Percentiles rank a stretch among this genome's conserved stretches.
Evolutionary conservation across 2,797 vertebrate species (phyloP).

Genomic region (Pangasius larnaudii): DNA sequence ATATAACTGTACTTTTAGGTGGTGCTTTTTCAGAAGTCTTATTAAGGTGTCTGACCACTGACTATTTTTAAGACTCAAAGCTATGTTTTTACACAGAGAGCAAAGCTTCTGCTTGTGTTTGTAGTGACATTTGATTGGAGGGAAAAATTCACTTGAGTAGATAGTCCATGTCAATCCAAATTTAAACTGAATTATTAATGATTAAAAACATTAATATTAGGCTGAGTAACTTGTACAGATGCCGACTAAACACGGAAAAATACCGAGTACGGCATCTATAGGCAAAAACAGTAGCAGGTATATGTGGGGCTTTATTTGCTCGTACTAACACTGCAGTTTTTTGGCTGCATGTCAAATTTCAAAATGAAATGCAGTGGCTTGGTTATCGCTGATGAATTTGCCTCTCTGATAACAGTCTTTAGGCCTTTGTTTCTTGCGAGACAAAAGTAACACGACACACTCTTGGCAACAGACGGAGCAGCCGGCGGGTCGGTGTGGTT

Average conservation of each 20-base stretch:
- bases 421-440: slow-evolving; percentile 58
- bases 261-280: not conserved
- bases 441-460: slow-evolving; percentile 54
- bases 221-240: not conserved
- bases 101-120: not conserved
- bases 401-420: slow-evolving; percentile 44
- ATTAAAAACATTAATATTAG: not conserved
- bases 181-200: not conserved
- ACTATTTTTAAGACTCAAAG: not conserved
- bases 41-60: not conserved
- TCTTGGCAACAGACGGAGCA: slow-evolving; percentile 71
- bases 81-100: not conserved
- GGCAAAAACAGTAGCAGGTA: not conserved
- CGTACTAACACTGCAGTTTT: not conserved
- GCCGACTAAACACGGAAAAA: not conserved
- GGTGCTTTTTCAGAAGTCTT: not conserved
- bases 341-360: not conserved
- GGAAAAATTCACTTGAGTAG: not conserved
- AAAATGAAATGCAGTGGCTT: not conserved
- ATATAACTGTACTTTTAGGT: not conserved
- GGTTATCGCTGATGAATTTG: slow-evolving; percentile 35
- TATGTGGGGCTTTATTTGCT: slow-evolving; percentile 4
- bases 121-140: not conserved
- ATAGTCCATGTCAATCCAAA: not conserved
- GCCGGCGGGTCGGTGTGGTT: slow-evolving; percentile 54